These are phyloP conservation scores for Cyprinodon variegatus DNA, from an alignment of 2,113 vertebrate genomes.

Conservation along the genomic window DNA sequence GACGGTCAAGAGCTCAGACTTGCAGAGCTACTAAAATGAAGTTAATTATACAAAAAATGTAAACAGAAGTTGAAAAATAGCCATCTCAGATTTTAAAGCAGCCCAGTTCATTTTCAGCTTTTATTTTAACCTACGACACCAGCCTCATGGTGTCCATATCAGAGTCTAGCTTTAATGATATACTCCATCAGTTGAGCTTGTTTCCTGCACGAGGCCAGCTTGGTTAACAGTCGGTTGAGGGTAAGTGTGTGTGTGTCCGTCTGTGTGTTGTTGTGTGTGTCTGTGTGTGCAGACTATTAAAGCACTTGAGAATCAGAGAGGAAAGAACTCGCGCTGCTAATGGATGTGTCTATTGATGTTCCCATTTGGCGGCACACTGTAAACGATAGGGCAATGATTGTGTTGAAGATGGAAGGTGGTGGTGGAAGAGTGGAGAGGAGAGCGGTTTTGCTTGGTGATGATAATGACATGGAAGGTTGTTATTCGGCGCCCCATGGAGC, in stretches of 20 bases:
- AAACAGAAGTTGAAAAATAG: background rate
- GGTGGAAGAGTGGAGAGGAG: slow-evolving; percentile 47
- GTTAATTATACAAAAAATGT: background rate
- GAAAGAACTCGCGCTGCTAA: slow-evolving; percentile 63
- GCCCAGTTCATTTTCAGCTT: slow-evolving; percentile 14
- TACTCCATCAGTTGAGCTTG: slow-evolving; percentile 58
- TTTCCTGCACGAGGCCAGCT: slow-evolving; percentile 34
- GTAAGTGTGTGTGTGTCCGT: slow-evolving; percentile 3
- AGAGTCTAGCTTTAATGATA: slow-evolving; percentile 63
- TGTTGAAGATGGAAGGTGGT: slow-evolving; percentile 60
- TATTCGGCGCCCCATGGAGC: slow-evolving; percentile 66
- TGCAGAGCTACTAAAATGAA: background rate
- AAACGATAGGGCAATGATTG: slow-evolving; percentile 72
- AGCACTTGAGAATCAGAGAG: slow-evolving; percentile 67
- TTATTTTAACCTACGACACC: slow-evolving; percentile 43
- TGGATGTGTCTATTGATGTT: slow-evolving; percentile 75
- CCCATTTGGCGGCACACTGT: slow-evolving; percentile 69
- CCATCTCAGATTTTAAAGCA: slow-evolving; percentile 1
- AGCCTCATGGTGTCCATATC: slow-evolving; percentile 26
- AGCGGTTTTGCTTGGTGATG: slow-evolving; percentile 56
- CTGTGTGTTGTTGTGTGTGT: background rate
- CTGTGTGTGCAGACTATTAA: slow-evolving; percentile 52
- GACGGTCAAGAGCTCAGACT: background rate
- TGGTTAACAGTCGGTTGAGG: slow-evolving; percentile 50
- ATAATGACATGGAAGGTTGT: slow-evolving; percentile 73